phyloP scores from a whole-genome alignment of 2,888 invertebrate genomes.

The Drosophila borborema region DNA sequence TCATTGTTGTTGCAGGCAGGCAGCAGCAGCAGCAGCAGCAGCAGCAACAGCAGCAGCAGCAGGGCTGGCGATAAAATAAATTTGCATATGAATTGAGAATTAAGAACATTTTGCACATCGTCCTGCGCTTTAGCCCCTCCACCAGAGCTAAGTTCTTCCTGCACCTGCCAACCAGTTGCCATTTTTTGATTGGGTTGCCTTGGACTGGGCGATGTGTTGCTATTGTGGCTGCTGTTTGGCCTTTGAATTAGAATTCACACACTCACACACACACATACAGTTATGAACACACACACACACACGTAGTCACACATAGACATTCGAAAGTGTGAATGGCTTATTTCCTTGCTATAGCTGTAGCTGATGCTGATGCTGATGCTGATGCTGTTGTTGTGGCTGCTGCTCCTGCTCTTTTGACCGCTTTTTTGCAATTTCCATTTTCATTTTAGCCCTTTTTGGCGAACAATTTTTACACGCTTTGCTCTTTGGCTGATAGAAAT shows the following conservation, averaged over 20 bases:
- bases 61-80: constrained; percentile 84
- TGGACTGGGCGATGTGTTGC: constrained; percentile 58
- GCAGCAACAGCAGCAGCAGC: constrained; percentile 58
- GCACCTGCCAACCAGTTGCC: constrained; percentile 59
- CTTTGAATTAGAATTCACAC: constrained; percentile 74
- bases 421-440: constrained; percentile 62
- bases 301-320: constrained; percentile 11
- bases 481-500: constrained; percentile 60
- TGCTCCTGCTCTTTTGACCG: constrained; percentile 68
- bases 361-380: constrained; percentile 47
- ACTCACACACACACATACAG: constrained; percentile 10
- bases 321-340: constrained; percentile 78
- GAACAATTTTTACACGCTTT: constrained; percentile 68
- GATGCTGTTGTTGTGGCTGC: constrained; percentile 42
- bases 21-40: constrained; percentile 48
- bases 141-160: constrained; percentile 26
- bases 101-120: constrained; percentile 84
- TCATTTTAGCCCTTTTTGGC: constrained; percentile 70
- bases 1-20: constrained; percentile 73
- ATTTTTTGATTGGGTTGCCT: constrained; percentile 66
- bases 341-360: constrained; percentile 59
- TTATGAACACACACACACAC: constrained; percentile 9
- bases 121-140: constrained; percentile 41
- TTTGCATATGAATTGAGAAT: constrained; percentile 86
- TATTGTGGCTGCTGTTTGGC: constrained; percentile 79